Evolutionary conservation across 2,888 invertebrate species (phyloP).

Genomic region (Athripsodes cinereus): DNA sequence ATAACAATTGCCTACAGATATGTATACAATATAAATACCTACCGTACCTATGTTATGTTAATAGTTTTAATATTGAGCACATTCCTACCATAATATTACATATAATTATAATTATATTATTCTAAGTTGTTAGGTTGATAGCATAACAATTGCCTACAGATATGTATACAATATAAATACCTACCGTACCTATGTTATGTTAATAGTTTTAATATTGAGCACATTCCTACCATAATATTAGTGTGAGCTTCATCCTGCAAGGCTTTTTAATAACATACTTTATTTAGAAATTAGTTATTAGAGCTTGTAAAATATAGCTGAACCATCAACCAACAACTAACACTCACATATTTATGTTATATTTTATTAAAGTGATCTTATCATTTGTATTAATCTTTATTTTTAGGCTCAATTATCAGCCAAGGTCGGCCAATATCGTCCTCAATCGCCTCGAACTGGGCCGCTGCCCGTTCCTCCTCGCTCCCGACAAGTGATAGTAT

Average conservation of each 20-base stretch:
- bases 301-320: neutral
- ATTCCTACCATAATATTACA: no score
- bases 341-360: neutral
- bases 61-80: no score
- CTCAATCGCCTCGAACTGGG: constrained; percentile 61
- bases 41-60: no score
- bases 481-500: constrained; percentile 54
- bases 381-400: neutral
- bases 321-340: neutral
- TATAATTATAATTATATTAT: no score
- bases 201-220: no score
- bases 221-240: no score
- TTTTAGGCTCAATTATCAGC: constrained; percentile 62
- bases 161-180: no score
- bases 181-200: no score
- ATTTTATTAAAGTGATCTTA: neutral
- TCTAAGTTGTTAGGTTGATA: no score
- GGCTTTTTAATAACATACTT: neutral
- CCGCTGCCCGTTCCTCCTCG: constrained; percentile 50
- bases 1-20: no score
- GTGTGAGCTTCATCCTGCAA: neutral
- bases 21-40: no score
- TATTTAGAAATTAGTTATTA: neutral
- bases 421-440: constrained; percentile 67
- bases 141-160: no score